phyloP scores from a whole-genome alignment of 2,113 vertebrate genomes.

The Aptenodytes forsteri region DNA sequence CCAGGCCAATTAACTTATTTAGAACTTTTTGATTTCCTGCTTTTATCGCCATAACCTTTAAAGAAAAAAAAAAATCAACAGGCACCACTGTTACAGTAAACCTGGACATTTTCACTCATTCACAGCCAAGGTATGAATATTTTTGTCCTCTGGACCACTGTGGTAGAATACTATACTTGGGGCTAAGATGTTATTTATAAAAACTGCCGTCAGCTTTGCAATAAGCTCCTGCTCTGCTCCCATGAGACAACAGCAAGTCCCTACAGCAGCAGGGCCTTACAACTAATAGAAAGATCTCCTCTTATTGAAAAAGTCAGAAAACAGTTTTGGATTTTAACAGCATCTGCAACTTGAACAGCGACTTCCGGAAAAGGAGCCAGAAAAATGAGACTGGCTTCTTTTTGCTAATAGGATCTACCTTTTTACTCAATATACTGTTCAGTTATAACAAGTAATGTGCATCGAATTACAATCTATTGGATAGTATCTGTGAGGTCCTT shows the following conservation, averaged over 20 bases:
- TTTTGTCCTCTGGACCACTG: neutral
- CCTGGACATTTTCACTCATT: neutral
- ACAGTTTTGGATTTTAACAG: neutral
- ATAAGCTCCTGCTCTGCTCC: constrained; percentile 1
- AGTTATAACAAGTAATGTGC: neutral
- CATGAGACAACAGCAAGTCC: neutral
- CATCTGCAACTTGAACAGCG: neutral
- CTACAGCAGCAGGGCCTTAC: neutral
- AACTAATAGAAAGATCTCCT: neutral
- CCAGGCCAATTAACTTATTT: constrained; percentile 91
- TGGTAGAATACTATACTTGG: neutral
- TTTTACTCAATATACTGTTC: neutral
- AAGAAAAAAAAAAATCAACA: neutral
- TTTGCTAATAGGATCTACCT: neutral
- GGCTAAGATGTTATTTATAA: neutral
- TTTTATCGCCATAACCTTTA: constrained; percentile 84
- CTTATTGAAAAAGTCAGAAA: neutral
- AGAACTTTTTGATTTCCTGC: constrained; percentile 87
- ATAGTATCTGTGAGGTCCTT: neutral
- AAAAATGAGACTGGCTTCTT: neutral
- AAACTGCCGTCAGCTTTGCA: neutral
- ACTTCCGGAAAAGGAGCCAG: neutral
- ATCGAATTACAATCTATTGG: neutral
- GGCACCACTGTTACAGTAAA: neutral
- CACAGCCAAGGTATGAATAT: neutral